Evolutionary conservation across 2,113 vertebrate species (phyloP).

Genomic region (Sisor rabdophorus): DNA sequence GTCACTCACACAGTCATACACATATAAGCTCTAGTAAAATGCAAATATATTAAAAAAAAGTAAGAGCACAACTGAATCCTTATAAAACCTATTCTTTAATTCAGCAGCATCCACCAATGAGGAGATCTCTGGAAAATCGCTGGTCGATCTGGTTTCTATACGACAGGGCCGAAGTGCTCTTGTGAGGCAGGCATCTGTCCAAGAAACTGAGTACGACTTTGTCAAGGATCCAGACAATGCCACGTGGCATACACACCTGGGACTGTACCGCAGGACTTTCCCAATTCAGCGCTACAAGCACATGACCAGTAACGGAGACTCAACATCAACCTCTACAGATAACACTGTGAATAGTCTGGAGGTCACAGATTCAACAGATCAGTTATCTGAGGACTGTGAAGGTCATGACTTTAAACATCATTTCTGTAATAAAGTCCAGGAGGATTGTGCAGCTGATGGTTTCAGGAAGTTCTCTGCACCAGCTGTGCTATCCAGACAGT

Average conservation of each 20-base stretch:
- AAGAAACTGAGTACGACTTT: constrained; percentile 51
- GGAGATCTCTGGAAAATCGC: constrained; percentile 50
- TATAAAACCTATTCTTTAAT: constrained; percentile 3
- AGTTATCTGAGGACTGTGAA: constrained; percentile 15
- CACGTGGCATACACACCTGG: constrained; percentile 73
- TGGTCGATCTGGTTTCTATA: constrained; percentile 64
- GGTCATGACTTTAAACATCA: background rate
- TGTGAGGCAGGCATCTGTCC: constrained; percentile 50
- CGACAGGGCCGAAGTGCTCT: constrained; percentile 54
- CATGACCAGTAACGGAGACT: constrained; percentile 18
- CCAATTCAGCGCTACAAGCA: background rate
- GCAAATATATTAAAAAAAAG: no score
- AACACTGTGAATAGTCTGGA: constrained; percentile 11
- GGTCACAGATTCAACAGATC: constrained; percentile 20
- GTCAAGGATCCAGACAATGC: constrained; percentile 33
- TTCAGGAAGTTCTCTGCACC: constrained; percentile 48
- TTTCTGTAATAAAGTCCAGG: background rate
- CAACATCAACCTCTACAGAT: background rate
- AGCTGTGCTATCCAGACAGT: constrained; percentile 52
- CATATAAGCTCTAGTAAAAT: no score
- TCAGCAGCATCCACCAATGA: constrained; percentile 53
- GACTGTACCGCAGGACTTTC: constrained; percentile 60
- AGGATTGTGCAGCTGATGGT: background rate
- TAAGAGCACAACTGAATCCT: no score
- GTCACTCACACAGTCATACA: no score